Conservation (phyloP, 2,797 vertebrate genomes). For the Pipistrellus pipistrellus region DNA sequence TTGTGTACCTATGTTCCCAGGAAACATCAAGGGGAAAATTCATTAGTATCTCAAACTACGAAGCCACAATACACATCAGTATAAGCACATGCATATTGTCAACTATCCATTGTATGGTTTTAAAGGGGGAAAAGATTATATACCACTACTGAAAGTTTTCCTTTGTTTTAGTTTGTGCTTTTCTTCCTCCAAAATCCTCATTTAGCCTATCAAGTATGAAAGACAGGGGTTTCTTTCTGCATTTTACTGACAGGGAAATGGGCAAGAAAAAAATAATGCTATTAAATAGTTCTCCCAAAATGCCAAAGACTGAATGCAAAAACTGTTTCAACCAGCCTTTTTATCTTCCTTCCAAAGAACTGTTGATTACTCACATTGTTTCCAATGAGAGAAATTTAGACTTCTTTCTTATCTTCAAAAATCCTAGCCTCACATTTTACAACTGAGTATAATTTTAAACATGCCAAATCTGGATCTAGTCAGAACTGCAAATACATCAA, state of each 20-base stretch:
- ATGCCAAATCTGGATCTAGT: conserved; percentile 79
- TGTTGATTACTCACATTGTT: conserved; percentile 73
- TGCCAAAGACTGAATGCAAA: conserved; percentile 47
- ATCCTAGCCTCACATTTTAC: conserved; percentile 74
- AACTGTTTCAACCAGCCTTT: conserved; percentile 44
- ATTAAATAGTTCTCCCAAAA: conserved; percentile 64
- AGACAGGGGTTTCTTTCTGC: neutral
- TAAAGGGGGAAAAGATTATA: neutral
- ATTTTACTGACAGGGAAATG: conserved; percentile 61
- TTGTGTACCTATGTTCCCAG: neutral
- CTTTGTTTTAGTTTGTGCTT: conserved; percentile 59
- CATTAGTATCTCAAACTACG: conserved; percentile 29
- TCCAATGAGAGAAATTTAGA: conserved; percentile 64
- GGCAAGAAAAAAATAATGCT: conserved; percentile 23
- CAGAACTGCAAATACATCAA: conserved; percentile 78
- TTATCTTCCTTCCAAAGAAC: conserved; percentile 61
- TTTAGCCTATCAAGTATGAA: conserved; percentile 27
- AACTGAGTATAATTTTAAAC: conserved; percentile 80
- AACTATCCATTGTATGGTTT: neutral
- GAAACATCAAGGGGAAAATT: neutral
- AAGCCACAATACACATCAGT: conserved; percentile 5
- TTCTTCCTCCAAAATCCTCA: conserved; percentile 48
- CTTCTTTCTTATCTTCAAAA: conserved; percentile 78
- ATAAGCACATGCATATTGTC: neutral
- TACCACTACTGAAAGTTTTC: neutral